Evolutionary conservation across 2,797 vertebrate species (phyloP), one percentile per base, ranked within the genome.

Genomic region (Austrolebias charrua): DNA sequence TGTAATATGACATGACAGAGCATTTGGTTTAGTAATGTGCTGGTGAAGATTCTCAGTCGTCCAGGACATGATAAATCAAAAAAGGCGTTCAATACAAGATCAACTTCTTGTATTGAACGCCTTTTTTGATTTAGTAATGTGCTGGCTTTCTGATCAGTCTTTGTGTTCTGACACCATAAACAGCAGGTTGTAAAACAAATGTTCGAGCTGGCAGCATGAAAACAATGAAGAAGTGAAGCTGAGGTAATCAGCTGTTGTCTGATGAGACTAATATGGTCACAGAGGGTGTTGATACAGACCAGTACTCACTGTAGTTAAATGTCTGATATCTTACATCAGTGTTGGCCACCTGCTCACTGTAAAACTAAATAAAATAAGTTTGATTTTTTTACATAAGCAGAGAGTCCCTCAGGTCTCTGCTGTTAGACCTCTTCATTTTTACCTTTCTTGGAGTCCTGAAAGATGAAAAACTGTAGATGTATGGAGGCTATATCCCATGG

Each of bases 271-370:
- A 81, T 68, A 38, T 74, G 57, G 53, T 79, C 76, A 64, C 81
- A 74, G 80, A 75, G 68, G 84, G 73, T 49, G 79, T 51, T 80
- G 75, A 82, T 79, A 53, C 59, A 73, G 47, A 51, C 20, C 47
- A 29, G 73, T 2, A 50, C 73, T 79, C 52, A 33, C 79, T 77
- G 80, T 76, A 84, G 79, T 71, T 77, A 75, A 56, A 54, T 48
- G 63, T 51, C 38, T 71, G 52, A 75, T 84, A 65, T 60, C 66
- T 76, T 65, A 51, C n/a, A n/a, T 60, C 47, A 73, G 73, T 73
- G 69, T 66, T 55, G 70, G 49, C 71, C 80, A 82, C 84, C 82
- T 90, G 88, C 86, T 89, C 78, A 70, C 74, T 42, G 54, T 83
- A 75, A 72, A 53, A 52, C 69, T 62, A 47, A 61, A 24, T 24